Evolutionary conservation across 2,888 invertebrate genomes (phyloP), one percentile per base, ranked within the genome.

Genomic region (Standfussiana lucernea): DNA sequence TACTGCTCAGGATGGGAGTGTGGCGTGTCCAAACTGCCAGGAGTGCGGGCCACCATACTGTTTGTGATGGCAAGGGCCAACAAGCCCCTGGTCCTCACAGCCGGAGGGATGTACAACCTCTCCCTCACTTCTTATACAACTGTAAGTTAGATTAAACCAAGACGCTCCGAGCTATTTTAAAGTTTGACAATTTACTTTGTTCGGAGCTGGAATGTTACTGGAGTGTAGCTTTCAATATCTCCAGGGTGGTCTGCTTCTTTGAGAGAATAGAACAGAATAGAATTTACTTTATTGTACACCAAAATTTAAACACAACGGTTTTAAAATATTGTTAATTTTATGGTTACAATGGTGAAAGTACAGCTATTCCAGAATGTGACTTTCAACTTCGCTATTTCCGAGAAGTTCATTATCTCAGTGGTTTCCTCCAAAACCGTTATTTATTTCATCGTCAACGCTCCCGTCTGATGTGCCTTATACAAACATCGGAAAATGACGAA

Each of bases 91-190:
- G 89, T 93, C 1, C 89, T 96, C 47, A 93, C 95, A 5, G 96
- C 96, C 37, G 96, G 96, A 21, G 96, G 95, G 21, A 93, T 96
- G 92, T 95, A 94, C 61, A 90, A 94, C n/a, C 92, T 96, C 0
- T 95, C 96, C 0, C 92, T 96, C 7, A 89, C 87, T 28, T 94
- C 96, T 2, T 96, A 93, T 82, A 92, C 93, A 10, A 91, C 91
- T 77, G 96, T 96, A 89, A 89, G 95, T 91, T 61, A 18, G 37
- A 61, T 62, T 68, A 37, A 75, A 61, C 35, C 11, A 15, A 47
- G 66, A 62, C 59, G 32, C 40, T 70, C 45, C 28, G 32, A 81
- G 45, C 50, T 64, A 61, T 80, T 71, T 72, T 59, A 80, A 84
- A 84, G 62, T 84, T 80, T 67, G 77, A 50, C 56, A 37, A 59